Percentiles rank a stretch among this genome's conserved stretches.
Evolutionary conservation across 1,140 invertebrate species (phyloP).

Genomic region (Listronotus oregonensis): DNA sequence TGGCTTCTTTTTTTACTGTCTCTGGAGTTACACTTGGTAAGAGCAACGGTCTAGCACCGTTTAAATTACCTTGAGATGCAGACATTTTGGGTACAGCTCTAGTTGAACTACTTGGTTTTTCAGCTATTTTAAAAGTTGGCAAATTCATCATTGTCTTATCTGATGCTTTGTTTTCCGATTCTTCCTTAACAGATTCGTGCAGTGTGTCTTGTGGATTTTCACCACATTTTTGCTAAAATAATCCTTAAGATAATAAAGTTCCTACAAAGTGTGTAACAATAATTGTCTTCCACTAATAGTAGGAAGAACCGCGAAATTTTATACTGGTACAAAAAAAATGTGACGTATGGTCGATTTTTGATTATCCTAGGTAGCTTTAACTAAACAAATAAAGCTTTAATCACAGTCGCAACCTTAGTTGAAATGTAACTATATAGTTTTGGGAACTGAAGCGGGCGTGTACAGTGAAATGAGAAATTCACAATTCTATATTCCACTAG

Average conservation of each 20-base stretch:
- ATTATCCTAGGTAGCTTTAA: too few species aligned
- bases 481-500: too few species aligned
- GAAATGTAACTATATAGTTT: too few species aligned
- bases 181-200: slow-evolving; percentile 2
- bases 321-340: too few species aligned
- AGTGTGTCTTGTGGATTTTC: slow-evolving; percentile 3
- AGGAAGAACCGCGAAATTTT: too few species aligned
- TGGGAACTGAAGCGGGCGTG: too few species aligned
- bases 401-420: too few species aligned
- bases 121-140: slow-evolving; percentile 20
- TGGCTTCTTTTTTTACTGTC: slow-evolving; percentile 25
- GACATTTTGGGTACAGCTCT: slow-evolving; percentile 36
- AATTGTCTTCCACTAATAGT: too few species aligned
- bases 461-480: too few species aligned
- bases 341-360: too few species aligned
- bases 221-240: slow-evolving; percentile 31
- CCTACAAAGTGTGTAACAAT: too few species aligned
- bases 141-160: slow-evolving; percentile 24
- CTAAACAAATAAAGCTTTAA: too few species aligned
- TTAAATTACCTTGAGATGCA: slow-evolving; percentile 28
- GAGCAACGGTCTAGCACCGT: slow-evolving; percentile 39
- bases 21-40: slow-evolving; percentile 48
- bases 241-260: not conserved
- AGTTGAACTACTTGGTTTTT: slow-evolving; percentile 38
- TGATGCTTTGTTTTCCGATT: slow-evolving; percentile 38